Evolutionary conservation across 1,140 invertebrate species (phyloP).

Genomic region (Aphidius ervi): DNA sequence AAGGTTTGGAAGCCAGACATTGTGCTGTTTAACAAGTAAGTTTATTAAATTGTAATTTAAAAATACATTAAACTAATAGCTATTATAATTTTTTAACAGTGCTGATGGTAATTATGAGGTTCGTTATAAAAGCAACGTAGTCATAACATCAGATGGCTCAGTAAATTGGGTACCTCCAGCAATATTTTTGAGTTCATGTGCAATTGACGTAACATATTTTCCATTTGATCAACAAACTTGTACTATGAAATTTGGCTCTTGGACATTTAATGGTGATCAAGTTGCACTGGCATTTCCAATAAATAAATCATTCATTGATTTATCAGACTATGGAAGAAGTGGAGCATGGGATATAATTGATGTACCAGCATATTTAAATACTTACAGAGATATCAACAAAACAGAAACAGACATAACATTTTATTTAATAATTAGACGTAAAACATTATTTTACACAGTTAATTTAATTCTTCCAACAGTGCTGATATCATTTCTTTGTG

Average conservation of each 20-base stretch:
- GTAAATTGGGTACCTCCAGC: constrained; percentile 97
- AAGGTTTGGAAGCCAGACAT: constrained; percentile 98
- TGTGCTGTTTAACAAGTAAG: constrained; percentile 99
- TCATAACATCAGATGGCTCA: constrained; percentile 89
- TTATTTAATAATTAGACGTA: constrained; percentile 93
- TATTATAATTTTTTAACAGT: constrained; percentile 51
- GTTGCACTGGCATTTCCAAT: constrained; percentile 91
- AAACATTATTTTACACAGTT: constrained; percentile 98
- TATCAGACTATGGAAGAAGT: constrained; percentile 97
- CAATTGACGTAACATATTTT: constrained; percentile 98
- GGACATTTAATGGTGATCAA: constrained; percentile 98
- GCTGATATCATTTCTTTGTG: constrained; percentile 96
- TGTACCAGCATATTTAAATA: constrained; percentile 90
- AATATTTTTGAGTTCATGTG: constrained; percentile 98
- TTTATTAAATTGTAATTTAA: constrained; percentile 27
- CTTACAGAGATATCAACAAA: constrained; percentile 74
- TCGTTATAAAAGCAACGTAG: constrained; percentile 93
- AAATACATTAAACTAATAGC: not conserved
- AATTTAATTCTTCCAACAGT: constrained; percentile 98
- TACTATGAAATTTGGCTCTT: constrained; percentile 99
- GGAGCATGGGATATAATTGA: constrained; percentile 99
- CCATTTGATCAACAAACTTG: constrained; percentile 99
- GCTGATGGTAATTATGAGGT: constrained; percentile 96
- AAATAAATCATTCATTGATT: constrained; percentile 90
- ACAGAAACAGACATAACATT: constrained; percentile 96